Evolutionary conservation across 2,888 invertebrate species (phyloP), one percentile per base, ranked within the genome.

Genomic region (Oxycera nigricornis): DNA sequence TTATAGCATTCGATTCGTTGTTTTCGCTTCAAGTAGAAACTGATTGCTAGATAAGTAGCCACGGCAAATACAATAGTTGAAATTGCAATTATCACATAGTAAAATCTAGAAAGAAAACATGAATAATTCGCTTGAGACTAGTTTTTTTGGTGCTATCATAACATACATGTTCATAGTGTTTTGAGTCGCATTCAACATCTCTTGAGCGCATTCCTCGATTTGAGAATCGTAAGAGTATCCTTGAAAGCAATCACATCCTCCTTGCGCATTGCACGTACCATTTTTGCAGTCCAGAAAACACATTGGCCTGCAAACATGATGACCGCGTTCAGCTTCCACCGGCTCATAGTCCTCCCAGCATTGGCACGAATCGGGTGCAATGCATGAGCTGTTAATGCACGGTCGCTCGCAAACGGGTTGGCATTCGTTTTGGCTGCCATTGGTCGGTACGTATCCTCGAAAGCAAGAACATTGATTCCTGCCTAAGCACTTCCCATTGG

Each of bases 311-410:
- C 82, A 82, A 62, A 59, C 67, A 31, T 68, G 72, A 26, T 57
- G 59, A 26, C 70, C 50, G n/a, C 65, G 30, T 2, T 41, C 2
- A 20, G 3, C 14, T 6, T 0, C 4, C 17, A 72, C 72, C 17
- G 35, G 73, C 4, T 24, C 78, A 74, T 80, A 77, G 26, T 88
- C 89, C 3, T 82, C 78, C 14, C 83, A 81, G 79, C 90, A 90
- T 26, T 82, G 82, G 80, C 90, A 90, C 0, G 85, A 81, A 76
- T 88, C 87, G 1, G 89, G 88, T 0, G 75, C 74, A 17, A 75
- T 59, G 52, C 79, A 80, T 9, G 31, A 74, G 6, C 78, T 79
- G 74, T 78, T 77, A 9, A 72, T 67, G 35, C 79, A 79, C 24
- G 67, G 20, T 62, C 39, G 24, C 3, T 65, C 72, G 67, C 80